Evolutionary conservation across 2,113 vertebrate species (phyloP).

Genomic region (Solea senegalensis): DNA sequence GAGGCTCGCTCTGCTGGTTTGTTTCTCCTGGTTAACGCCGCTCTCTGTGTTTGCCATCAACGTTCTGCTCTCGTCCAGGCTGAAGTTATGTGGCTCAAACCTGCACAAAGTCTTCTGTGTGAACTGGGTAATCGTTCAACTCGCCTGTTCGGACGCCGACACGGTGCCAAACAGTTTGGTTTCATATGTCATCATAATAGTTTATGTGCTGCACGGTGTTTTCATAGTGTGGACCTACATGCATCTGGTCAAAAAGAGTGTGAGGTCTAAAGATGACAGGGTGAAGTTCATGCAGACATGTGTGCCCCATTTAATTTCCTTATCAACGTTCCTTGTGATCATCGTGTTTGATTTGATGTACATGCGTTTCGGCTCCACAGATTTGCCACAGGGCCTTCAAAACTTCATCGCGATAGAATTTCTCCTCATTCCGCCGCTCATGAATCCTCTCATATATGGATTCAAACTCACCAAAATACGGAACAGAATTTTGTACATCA

Average conservation of each 20-base stretch:
- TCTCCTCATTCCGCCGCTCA: constrained; percentile 46
- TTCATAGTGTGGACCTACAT: constrained; percentile 61
- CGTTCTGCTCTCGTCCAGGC: constrained; percentile 1
- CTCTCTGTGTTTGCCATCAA: neutral
- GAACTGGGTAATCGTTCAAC: constrained; percentile 53
- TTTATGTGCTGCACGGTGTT: constrained; percentile 31
- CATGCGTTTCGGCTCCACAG: constrained; percentile 30
- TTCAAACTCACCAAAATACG: constrained; percentile 59
- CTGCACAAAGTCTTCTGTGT: constrained; percentile 44
- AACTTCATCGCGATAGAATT: constrained; percentile 57
- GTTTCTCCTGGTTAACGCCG: constrained; percentile 48
- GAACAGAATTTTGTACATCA: constrained; percentile 23
- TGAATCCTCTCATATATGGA: constrained; percentile 58
- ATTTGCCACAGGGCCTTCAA: constrained; percentile 45
- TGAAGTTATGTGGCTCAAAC: constrained; percentile 22
- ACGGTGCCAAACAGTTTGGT: neutral
- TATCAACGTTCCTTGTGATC: constrained; percentile 19
- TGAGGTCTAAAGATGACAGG: constrained; percentile 36
- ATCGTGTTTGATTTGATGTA: constrained; percentile 55
- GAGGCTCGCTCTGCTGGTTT: constrained; percentile 30
- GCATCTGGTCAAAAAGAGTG: constrained; percentile 30
- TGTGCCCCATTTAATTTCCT: constrained; percentile 55
- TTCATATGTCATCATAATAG: constrained; percentile 13
- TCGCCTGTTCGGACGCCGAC: constrained; percentile 24
- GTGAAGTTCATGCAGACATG: constrained; percentile 62